Percentiles rank a stretch among this genome's conserved stretches.
These are phyloP conservation scores for Chrysomela aeneicollis DNA, from an alignment of 2,888 invertebrate species.

Conservation along the genomic window DNA sequence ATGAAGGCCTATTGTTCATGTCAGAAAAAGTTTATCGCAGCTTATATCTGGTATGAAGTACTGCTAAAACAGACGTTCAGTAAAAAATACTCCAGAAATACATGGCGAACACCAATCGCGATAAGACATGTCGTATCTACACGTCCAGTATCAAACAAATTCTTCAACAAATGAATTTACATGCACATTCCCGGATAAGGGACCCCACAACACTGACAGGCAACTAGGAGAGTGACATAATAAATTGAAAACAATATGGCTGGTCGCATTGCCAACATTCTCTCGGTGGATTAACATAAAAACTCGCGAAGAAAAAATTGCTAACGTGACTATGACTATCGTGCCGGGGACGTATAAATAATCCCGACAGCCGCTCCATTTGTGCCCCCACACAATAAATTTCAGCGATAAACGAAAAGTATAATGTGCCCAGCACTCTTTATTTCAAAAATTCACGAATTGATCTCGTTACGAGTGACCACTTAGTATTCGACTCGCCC, in stretches of 20 bases:
- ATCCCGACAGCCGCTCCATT: slow-evolving; percentile 54
- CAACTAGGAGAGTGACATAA: slow-evolving; percentile 12
- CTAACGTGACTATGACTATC: slow-evolving; percentile 58
- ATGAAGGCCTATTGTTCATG: too few species aligned
- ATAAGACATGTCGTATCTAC: background rate
- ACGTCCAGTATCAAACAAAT: background rate
- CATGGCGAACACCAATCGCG: background rate
- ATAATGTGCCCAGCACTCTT: slow-evolving; percentile 51
- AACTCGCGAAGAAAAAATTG: slow-evolving; percentile 46
- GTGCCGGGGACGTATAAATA: slow-evolving; percentile 56
- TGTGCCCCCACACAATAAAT: slow-evolving; percentile 56
- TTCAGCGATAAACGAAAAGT: slow-evolving; percentile 54
- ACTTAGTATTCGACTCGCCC: slow-evolving; percentile 32
- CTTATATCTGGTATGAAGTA: background rate
- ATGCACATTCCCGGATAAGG: slow-evolving; percentile 21
- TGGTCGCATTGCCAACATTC: slow-evolving; percentile 41
- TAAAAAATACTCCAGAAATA: background rate
- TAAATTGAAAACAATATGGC: slow-evolving; percentile 44
- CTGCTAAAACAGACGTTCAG: background rate
- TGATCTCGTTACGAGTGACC: slow-evolving; percentile 38
- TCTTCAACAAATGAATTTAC: slow-evolving; percentile 6
- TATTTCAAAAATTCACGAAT: slow-evolving; percentile 56
- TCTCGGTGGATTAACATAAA: slow-evolving; percentile 52
- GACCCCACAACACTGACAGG: background rate
- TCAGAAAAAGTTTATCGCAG: too few species aligned